phyloP scores from a whole-genome alignment of 2,113 vertebrate genomes.

The Dendrocopos noguchii region DNA sequence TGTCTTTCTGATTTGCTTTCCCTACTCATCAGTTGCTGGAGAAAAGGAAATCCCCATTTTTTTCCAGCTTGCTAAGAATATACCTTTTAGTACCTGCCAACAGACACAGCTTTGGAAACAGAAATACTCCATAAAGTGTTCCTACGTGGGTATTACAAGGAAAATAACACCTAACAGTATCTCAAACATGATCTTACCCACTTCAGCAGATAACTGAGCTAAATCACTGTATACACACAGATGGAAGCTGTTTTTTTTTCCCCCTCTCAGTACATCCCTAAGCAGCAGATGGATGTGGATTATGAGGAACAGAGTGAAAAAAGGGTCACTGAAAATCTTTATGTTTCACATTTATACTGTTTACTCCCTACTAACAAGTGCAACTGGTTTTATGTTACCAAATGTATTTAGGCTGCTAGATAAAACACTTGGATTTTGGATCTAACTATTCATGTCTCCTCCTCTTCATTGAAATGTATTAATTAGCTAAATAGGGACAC shows the following conservation, averaged over 20 bases:
- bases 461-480: not conserved
- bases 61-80: not conserved
- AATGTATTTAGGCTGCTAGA: not conserved
- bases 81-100: not conserved
- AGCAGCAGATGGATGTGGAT: not conserved
- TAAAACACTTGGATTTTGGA: not conserved
- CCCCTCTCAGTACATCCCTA: not conserved
- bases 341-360: not conserved
- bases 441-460: not conserved
- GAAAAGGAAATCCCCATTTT: not conserved
- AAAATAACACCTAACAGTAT: not conserved
- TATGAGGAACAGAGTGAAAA: fast-evolving
- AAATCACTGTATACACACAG: not conserved
- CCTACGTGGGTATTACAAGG: not conserved
- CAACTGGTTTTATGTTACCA: not conserved
- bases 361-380: not conserved
- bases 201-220: not conserved
- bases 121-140: not conserved
- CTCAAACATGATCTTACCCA: not conserved
- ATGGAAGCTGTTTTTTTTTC: fast-evolving
- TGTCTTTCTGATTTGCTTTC: not conserved
- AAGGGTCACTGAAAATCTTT: not conserved
- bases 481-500: not conserved
- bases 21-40: not conserved
- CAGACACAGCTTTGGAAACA: not conserved